These are phyloP conservation scores for Coenobita brevimanus DNA, from an alignment of 1,140 invertebrate genomes.

Conservation along the genomic window DNA sequence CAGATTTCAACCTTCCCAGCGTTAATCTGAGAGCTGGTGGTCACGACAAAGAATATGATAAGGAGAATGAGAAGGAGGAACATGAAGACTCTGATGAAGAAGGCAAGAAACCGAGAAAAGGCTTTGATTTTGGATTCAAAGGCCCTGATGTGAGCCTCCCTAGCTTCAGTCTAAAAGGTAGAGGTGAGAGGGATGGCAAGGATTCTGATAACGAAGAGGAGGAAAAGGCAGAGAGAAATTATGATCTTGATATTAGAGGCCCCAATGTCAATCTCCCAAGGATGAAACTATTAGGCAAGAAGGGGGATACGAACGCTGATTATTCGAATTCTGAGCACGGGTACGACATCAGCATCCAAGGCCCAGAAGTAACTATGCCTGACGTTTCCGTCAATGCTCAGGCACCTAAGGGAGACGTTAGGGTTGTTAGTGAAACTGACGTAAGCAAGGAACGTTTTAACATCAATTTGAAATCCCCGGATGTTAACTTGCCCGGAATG, in stretches of 20 bases:
- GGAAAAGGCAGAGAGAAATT: neutral
- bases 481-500: too few species aligned
- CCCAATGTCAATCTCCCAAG: neutral
- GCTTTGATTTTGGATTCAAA: constrained; percentile 47
- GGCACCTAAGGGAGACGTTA: too few species aligned
- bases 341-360: too few species aligned
- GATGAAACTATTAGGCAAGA: neutral
- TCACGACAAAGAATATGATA: neutral
- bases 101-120: constrained; percentile 23
- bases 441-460: too few species aligned
- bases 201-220: neutral
- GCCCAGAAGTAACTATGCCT: too few species aligned
- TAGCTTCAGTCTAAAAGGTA: neutral
- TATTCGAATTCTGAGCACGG: too few species aligned
- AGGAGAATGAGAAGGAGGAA: neutral
- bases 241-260: neutral
- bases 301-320: too few species aligned
- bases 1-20: constrained; percentile 33
- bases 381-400: too few species aligned
- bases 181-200: neutral
- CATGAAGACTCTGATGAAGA: constrained; percentile 5
- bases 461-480: too few species aligned
- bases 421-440: too few species aligned
- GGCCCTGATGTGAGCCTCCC: constrained; percentile 30
- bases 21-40: constrained; percentile 2